Percentiles rank a stretch among this genome's conserved stretches.
These are phyloP conservation scores for Margaritifera margaritifera DNA, from an alignment of 2,888 invertebrate genomes.

Conservation along the genomic window DNA sequence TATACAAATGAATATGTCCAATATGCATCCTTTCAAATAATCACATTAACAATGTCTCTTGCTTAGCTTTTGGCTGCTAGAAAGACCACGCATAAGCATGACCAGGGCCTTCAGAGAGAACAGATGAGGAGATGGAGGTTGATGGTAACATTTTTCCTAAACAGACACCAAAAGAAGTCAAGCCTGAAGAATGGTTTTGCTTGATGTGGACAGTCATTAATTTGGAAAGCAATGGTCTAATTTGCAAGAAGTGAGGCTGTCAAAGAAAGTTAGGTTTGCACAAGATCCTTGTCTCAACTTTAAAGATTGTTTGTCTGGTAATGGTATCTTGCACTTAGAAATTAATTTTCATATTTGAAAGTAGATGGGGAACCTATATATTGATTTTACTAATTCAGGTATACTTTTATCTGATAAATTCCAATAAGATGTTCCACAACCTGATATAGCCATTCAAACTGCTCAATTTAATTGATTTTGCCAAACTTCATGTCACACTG, in stretches of 20 bases:
- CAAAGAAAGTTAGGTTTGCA: slow-evolving; percentile 9
- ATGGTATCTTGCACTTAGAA: too few species aligned
- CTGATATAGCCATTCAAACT: too few species aligned
- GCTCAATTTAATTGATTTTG: too few species aligned
- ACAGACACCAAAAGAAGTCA: too few species aligned
- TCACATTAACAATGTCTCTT: slow-evolving; percentile 28
- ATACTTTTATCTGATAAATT: too few species aligned
- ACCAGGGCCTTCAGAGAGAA: neutral
- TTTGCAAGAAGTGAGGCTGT: slow-evolving; percentile 48
- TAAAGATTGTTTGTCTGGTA: too few species aligned
- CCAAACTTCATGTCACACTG: too few species aligned
- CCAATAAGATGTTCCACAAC: too few species aligned
- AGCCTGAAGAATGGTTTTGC: slow-evolving; percentile 36
- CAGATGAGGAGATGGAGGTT: neutral
- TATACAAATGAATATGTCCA: slow-evolving; percentile 51
- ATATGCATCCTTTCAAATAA: slow-evolving; percentile 56
- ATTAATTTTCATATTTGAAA: too few species aligned
- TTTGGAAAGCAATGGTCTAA: slow-evolving; percentile 19
- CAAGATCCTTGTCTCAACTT: slow-evolving; percentile 24
- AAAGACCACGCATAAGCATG: slow-evolving; percentile 6
- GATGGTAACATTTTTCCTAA: slow-evolving; percentile 1
- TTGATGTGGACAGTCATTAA: slow-evolving; percentile 54
- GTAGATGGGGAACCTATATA: too few species aligned
- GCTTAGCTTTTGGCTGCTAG: slow-evolving; percentile 43
- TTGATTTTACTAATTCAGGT: too few species aligned